These are phyloP conservation scores for Gastrophryne carolinensis DNA, from an alignment of 2,797 vertebrate genomes.

Conservation along the genomic window DNA sequence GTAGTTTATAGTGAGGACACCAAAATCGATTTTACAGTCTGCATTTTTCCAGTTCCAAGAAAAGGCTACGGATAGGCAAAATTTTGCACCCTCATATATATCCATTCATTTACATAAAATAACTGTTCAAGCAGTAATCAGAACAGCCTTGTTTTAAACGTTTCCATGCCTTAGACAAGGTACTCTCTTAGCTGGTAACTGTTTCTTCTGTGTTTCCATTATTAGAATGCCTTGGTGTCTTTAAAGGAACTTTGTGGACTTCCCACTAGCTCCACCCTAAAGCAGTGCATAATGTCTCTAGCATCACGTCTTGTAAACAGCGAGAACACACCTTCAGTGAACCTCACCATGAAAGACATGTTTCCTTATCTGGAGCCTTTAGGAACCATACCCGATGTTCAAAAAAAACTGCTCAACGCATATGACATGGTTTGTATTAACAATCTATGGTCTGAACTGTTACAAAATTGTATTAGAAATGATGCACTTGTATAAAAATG, in stretches of 20 bases:
- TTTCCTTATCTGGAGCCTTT: slow-evolving; percentile 88
- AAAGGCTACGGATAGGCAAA: too few species aligned
- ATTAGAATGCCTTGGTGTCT: slow-evolving; percentile 82
- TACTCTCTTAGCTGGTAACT: too few species aligned
- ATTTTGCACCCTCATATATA: too few species aligned
- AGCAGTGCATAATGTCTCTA: slow-evolving; percentile 94
- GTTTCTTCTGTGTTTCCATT: neutral
- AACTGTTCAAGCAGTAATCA: too few species aligned
- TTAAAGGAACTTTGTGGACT: slow-evolving; percentile 96
- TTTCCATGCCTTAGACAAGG: too few species aligned
- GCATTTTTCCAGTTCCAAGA: too few species aligned
- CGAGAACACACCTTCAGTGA: slow-evolving; percentile 78
- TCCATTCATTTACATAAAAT: too few species aligned
- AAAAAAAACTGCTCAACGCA: slow-evolving; percentile 83
- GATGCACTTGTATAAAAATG: too few species aligned
- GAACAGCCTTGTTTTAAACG: too few species aligned
- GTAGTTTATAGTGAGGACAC: too few species aligned
- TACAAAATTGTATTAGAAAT: too few species aligned
- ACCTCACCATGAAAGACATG: slow-evolving; percentile 81
- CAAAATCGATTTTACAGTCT: too few species aligned
- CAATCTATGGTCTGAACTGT: neutral
- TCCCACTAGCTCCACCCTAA: slow-evolving; percentile 88
- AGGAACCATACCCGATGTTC: slow-evolving; percentile 76
- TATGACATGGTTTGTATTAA: slow-evolving; percentile 82
- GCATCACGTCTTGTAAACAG: slow-evolving; percentile 81